Base-by-base conservation (phyloP, 2,888 invertebrate genomes). In the Harpagoxenus sublaevis region DNA sequence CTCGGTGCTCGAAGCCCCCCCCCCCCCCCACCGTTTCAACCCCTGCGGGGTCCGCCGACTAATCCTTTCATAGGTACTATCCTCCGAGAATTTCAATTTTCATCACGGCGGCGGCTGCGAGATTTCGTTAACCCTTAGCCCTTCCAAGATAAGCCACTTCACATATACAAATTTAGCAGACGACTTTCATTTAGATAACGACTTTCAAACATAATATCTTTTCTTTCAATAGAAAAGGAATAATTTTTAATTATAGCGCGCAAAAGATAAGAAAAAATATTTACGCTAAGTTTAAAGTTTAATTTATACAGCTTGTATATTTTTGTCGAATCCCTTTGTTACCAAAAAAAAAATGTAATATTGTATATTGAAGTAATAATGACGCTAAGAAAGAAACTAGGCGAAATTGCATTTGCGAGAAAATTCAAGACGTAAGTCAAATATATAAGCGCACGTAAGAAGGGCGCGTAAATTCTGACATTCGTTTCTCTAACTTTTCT, bases 1-100 rank as follows among this genome's bases (percentile, higher is more conserved):
- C 82, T 60, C 60, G 68, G 66, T 74, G 65, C 51, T 66, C 60
- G 60, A 62, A 68, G 28, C 15, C 68, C 48, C 78, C 15, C 68
- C 48, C 78, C 0, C 35, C 5, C 35, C 35, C 35, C n/a, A n/a
- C 28, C 23, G 35, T 31, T 68, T 23, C 66, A 68, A 51, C 35
- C 23, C 23, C 23, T 53, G 12, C 63, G 28, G 39, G 66, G 18
- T 18, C 31, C 28, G 39, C 48, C 48, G 12, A 71, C 79, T 55
- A 85, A 87, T 83, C 79, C 83, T 71, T 86, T 84, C 82, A 73
- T 77, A 63, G 78, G 48, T 71, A 60, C 66, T 68, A 62, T 62
- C 87, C 66, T 77, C 66, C 70, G 79, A 77, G 86, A 89, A 91
- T 91, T 91, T 91, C 91, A 91, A 92, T 91, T 91, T 92, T 91